phyloP scores from a whole-genome alignment of 2,113 vertebrate genomes.

The Hirundichthys speculiger region DNA sequence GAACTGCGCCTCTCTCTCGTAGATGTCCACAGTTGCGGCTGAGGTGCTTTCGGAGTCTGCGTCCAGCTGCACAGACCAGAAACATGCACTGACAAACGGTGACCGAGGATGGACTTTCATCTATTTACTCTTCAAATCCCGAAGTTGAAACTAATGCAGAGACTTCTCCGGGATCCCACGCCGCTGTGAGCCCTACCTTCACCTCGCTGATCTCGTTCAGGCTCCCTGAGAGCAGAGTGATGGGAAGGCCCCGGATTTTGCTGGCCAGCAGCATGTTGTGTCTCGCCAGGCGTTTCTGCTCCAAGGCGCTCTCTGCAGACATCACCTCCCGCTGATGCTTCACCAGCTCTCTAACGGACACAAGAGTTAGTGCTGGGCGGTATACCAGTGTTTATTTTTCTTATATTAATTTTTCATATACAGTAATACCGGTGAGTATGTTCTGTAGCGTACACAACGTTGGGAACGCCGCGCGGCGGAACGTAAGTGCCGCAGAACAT shows the following conservation, averaged over 20 bases:
- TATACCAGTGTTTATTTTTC: too few species aligned
- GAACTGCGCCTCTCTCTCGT: constrained; percentile 86
- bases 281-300: constrained; percentile 83
- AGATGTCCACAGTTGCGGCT: constrained; percentile 76
- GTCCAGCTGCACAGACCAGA: constrained; percentile 78
- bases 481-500: too few species aligned
- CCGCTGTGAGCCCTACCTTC: constrained; percentile 77
- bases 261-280: constrained; percentile 91
- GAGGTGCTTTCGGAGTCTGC: constrained; percentile 80
- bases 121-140: neutral
- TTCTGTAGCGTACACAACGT: too few species aligned
- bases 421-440: too few species aligned
- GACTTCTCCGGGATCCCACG: neutral
- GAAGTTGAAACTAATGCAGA: neutral
- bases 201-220: constrained; percentile 89
- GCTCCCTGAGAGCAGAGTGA: constrained; percentile 83
- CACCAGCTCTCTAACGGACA: constrained; percentile 77
- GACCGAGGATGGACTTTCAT: neutral
- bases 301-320: constrained; percentile 82
- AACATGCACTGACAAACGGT: neutral
- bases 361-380: neutral
- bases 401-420: neutral
- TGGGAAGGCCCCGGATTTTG: constrained; percentile 86
- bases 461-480: too few species aligned
- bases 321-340: constrained; percentile 85